Evolutionary conservation across 2,888 invertebrate species (phyloP).

Genomic region (Blastobasis lacticolella): DNA sequence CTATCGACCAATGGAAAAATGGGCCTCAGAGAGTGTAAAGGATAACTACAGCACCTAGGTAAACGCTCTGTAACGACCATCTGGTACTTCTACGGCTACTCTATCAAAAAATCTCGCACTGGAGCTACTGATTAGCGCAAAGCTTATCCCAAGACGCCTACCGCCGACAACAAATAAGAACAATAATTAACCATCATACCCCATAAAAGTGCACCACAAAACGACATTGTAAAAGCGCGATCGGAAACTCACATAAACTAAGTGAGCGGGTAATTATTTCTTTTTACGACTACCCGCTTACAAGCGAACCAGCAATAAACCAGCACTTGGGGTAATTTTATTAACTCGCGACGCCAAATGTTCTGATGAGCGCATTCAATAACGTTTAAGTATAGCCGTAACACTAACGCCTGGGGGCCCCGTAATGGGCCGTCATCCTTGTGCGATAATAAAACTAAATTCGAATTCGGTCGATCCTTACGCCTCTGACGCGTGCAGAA

Average conservation of each 20-base stretch:
- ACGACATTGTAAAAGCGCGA: too few relatives aligned
- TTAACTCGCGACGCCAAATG: slow-evolving; percentile 15
- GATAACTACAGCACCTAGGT: too few relatives aligned
- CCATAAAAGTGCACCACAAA: too few relatives aligned
- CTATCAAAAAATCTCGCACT: too few relatives aligned
- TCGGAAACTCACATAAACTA: background rate
- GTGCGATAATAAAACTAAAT: slow-evolving; percentile 56
- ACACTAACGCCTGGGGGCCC: slow-evolving; percentile 32
- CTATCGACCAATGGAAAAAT: too few relatives aligned
- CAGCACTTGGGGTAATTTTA: slow-evolving; percentile 20
- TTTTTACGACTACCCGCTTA: slow-evolving; percentile 13
- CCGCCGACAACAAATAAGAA: too few relatives aligned
- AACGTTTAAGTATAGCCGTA: slow-evolving; percentile 37
- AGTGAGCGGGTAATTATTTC: background rate
- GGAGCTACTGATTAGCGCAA: too few relatives aligned
- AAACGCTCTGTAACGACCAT: too few relatives aligned
- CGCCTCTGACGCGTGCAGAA: slow-evolving; percentile 40
- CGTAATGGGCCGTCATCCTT: slow-evolving; percentile 43
- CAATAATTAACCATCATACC: too few relatives aligned
- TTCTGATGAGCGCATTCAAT: slow-evolving; percentile 28
- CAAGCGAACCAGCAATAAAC: slow-evolving; percentile 16
- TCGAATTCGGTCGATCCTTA: slow-evolving; percentile 19
- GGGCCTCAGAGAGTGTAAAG: too few relatives aligned
- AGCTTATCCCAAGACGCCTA: too few relatives aligned
- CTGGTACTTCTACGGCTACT: too few relatives aligned